Evolutionary conservation across 2,888 invertebrate species (phyloP).

Genomic region (Panorpa germanica): DNA sequence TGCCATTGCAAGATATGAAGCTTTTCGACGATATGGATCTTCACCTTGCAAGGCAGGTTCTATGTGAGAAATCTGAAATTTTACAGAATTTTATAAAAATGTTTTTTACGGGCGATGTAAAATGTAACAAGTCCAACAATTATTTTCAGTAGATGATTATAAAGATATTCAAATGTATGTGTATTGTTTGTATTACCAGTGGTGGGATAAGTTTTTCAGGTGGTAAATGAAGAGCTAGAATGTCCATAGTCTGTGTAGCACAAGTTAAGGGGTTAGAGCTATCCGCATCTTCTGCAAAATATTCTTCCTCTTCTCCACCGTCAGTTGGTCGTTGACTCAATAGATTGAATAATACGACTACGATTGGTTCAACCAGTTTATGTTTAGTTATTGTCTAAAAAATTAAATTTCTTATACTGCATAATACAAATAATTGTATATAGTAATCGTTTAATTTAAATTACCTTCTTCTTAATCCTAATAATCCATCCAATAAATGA

Average conservation of each 20-base stretch:
- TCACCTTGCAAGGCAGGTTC: slow-evolving; percentile 41
- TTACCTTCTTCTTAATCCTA: slow-evolving; percentile 48
- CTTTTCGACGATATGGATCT: slow-evolving; percentile 44
- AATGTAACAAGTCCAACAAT: slow-evolving; percentile 9
- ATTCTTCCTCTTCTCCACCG: slow-evolving; percentile 41
- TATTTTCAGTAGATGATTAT: background rate
- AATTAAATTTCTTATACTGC: background rate
- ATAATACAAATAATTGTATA: slow-evolving; percentile 2
- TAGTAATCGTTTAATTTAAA: slow-evolving; percentile 10
- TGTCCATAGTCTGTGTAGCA: slow-evolving; percentile 55
- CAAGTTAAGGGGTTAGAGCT: slow-evolving; percentile 42
- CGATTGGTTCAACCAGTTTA: slow-evolving; percentile 47
- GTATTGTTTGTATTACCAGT: slow-evolving; percentile 32
- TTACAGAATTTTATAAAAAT: too few relatives aligned
- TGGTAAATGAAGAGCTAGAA: slow-evolving; percentile 52
- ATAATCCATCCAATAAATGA: slow-evolving; percentile 44
- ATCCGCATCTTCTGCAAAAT: slow-evolving; percentile 40
- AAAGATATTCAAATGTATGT: slow-evolving; percentile 3
- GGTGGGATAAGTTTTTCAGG: slow-evolving; percentile 57
- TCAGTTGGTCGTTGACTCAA: slow-evolving; percentile 44
- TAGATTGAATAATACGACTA: slow-evolving; percentile 43
- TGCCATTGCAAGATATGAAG: slow-evolving; percentile 52
- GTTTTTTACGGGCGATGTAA: too few relatives aligned
- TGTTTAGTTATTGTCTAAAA: slow-evolving; percentile 38
- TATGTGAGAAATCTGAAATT: slow-evolving; percentile 29